phyloP scores from a whole-genome alignment of 2,888 invertebrate genomes.

The Punctoribates punctum region DNA sequence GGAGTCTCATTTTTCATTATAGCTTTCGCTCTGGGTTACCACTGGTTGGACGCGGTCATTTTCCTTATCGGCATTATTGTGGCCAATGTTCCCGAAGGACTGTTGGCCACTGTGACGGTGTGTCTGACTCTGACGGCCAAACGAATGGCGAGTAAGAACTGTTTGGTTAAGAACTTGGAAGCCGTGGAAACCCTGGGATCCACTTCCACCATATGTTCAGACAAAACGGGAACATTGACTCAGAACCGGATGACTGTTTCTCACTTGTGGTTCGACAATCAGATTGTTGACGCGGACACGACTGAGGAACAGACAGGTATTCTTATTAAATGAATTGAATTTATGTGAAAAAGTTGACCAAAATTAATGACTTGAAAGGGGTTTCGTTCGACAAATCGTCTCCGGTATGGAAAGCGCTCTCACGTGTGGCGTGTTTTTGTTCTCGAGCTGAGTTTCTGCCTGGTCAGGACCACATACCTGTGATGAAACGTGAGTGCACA shows the following conservation, averaged over 20 bases:
- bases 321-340: neutral
- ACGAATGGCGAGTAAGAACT: conserved; percentile 98
- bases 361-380: conserved; percentile 53
- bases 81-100: conserved; percentile 98
- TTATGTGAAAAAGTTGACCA: neutral
- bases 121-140: conserved; percentile 84
- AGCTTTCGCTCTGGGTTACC: conserved; percentile 93
- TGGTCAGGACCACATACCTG: conserved; percentile 85
- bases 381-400: conserved; percentile 82
- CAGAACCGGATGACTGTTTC: conserved; percentile 99
- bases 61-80: conserved; percentile 99
- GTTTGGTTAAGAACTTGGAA: conserved; percentile 97
- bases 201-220: conserved; percentile 98
- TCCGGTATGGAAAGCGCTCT: conserved; percentile 79
- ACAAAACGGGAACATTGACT: conserved; percentile 98
- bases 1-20: conserved; percentile 97
- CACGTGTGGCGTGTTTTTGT: conserved; percentile 91
- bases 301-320: conserved; percentile 57
- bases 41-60: conserved; percentile 98
- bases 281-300: conserved; percentile 97
- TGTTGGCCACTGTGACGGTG: conserved; percentile 93
- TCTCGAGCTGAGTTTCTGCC: conserved; percentile 98
- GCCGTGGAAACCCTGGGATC: conserved; percentile 98
- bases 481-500: conserved; percentile 73
- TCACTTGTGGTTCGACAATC: conserved; percentile 98